These are phyloP conservation scores for Balearica regulorum DNA, from an alignment of 2,797 vertebrate species.

Conservation along the genomic window DNA sequence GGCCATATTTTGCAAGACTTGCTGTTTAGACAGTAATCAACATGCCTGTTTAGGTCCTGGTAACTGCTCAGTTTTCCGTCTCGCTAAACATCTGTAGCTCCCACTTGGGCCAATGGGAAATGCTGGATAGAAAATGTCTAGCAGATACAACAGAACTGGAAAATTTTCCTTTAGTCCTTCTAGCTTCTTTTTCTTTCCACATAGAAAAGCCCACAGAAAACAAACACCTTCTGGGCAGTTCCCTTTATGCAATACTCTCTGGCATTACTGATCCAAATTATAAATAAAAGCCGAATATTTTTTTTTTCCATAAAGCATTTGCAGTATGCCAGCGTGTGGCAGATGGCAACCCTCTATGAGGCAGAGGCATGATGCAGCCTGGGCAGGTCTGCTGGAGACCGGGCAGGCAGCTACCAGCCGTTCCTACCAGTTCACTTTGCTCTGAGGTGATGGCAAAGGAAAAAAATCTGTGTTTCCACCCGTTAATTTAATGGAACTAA, in stretches of 20 bases:
- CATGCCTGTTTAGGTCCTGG: background rate
- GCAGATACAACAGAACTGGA: background rate
- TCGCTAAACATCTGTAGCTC: background rate
- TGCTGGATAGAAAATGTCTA: background rate
- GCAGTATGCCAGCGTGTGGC: background rate
- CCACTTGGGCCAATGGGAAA: background rate
- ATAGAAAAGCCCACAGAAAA: background rate
- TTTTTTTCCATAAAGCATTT: background rate
- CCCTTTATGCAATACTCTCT: background rate
- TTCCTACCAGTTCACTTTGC: background rate
- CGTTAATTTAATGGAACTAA: background rate
- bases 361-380: background rate
- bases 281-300: background rate
- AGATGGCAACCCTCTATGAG: slow-evolving; percentile 14
- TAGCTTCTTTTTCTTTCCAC: background rate
- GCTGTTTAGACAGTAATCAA: background rate
- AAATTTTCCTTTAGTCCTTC: background rate
- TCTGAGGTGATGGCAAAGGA: background rate
- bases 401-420: background rate
- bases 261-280: background rate
- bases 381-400: background rate
- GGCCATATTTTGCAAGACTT: background rate
- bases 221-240: background rate
- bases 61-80: background rate
- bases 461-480: background rate